phyloP scores from a whole-genome alignment of 2,797 vertebrate genomes.

The Neopelma chrysocephalum region DNA sequence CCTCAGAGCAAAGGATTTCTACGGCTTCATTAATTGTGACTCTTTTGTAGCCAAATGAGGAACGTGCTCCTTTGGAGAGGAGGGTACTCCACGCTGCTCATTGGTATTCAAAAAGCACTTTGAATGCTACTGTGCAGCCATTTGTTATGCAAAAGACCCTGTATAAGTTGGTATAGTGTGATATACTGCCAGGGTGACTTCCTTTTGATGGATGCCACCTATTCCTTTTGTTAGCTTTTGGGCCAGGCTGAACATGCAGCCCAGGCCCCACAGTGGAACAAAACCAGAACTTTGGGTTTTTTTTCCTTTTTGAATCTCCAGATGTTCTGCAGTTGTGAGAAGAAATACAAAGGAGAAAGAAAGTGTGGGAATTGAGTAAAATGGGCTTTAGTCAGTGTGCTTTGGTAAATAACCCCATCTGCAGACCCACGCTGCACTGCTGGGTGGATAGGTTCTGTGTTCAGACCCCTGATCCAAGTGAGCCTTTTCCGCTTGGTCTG shows the following conservation, averaged over 20 bases:
- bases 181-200: conserved; percentile 46
- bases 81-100: conserved; percentile 27
- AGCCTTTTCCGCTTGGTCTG: not conserved
- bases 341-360: not conserved
- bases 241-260: not conserved
- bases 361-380: not conserved
- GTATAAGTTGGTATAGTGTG: conserved; percentile 37
- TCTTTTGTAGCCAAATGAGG: conserved; percentile 34
- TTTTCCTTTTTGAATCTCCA: not conserved
- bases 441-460: not conserved
- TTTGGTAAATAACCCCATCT: not conserved
- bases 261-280: not conserved
- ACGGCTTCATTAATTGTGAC: not conserved
- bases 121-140: conserved; percentile 58
- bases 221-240: conserved; percentile 47
- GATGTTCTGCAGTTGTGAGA: not conserved
- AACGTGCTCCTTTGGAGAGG: not conserved
- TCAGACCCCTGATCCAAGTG: not conserved
- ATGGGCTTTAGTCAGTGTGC: not conserved
- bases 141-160: conserved; percentile 69
- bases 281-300: not conserved
- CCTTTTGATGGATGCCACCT: conserved; percentile 61
- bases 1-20: not conserved
- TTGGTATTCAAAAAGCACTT: conserved; percentile 61
- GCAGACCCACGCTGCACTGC: not conserved